Evolutionary conservation across 2,797 vertebrate genomes (phyloP).

Genomic region (Varecia variegata): DNA sequence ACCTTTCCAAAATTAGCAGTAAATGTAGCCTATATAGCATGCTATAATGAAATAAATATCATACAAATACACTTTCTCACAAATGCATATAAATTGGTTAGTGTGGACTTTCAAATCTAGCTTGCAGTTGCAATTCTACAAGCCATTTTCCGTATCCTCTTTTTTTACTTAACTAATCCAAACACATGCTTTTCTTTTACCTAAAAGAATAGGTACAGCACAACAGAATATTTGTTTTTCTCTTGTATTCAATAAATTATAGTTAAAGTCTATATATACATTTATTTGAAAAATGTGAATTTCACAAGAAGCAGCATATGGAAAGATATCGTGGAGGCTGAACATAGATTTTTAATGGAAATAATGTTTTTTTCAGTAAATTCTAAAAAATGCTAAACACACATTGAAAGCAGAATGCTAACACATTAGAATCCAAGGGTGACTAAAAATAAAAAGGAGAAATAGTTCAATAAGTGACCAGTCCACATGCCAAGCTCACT

Average conservation of each 20-base stretch:
- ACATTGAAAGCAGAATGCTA: neutral
- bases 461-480: slow-evolving; percentile 9
- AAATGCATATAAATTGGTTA: neutral
- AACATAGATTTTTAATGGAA: slow-evolving; percentile 9
- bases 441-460: slow-evolving; percentile 36
- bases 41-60: neutral
- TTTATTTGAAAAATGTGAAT: slow-evolving; percentile 9
- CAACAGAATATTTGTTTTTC: neutral
- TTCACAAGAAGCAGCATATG: neutral
- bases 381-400: neutral
- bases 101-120: neutral
- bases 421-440: neutral
- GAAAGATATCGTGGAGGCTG: neutral
- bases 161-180: neutral
- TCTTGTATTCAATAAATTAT: neutral
- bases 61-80: neutral
- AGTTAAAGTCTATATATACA: neutral
- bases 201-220: neutral
- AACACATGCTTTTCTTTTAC: neutral
- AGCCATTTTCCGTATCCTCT: neutral
- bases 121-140: neutral
- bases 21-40: neutral
- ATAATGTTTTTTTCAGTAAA: slow-evolving; percentile 17
- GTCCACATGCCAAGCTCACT: neutral
- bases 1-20: neutral